phyloP scores from a whole-genome alignment of 2,888 invertebrate species.

The Brachypterus glaber region DNA sequence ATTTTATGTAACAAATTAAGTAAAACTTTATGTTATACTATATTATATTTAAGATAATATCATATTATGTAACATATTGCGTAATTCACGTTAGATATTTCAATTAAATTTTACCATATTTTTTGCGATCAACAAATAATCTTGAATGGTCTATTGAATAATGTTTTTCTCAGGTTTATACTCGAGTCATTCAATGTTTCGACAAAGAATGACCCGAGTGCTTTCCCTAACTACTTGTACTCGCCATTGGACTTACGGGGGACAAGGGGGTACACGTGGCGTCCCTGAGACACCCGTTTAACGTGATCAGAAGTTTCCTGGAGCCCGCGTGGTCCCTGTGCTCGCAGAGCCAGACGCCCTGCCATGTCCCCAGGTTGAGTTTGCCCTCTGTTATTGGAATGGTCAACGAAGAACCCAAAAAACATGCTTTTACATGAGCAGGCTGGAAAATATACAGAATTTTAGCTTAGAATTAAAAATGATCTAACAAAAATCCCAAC shows the following conservation, averaged over 20 bases:
- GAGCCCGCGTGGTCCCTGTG: constrained; percentile 94
- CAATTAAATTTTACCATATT: constrained; percentile 8
- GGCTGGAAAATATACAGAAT: no score
- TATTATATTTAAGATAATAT: no score
- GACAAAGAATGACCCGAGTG: constrained; percentile 43
- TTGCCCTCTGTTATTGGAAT: constrained; percentile 95
- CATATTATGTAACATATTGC: neutral
- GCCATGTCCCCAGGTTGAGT: constrained; percentile 93
- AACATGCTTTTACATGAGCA: constrained; percentile 94
- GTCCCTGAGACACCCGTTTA: constrained; percentile 84
- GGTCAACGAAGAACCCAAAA: constrained; percentile 89
- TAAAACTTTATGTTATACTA: no score
- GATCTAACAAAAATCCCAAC: no score
- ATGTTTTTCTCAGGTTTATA: constrained; percentile 20
- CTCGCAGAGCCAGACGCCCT: constrained; percentile 97
- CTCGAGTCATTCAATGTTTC: constrained; percentile 41
- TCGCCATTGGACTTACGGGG: constrained; percentile 75
- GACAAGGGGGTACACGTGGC: constrained; percentile 79
- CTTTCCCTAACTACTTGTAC: constrained; percentile 86
- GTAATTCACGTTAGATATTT: constrained; percentile 3
- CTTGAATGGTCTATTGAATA: constrained; percentile 9
- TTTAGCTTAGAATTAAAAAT: no score
- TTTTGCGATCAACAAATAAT: no score
- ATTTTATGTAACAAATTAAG: no score
- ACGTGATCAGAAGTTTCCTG: constrained; percentile 72